These are phyloP conservation scores for Drosophila stalkeri DNA, from an alignment of 2,888 invertebrate genomes.

Conservation along the genomic window DNA sequence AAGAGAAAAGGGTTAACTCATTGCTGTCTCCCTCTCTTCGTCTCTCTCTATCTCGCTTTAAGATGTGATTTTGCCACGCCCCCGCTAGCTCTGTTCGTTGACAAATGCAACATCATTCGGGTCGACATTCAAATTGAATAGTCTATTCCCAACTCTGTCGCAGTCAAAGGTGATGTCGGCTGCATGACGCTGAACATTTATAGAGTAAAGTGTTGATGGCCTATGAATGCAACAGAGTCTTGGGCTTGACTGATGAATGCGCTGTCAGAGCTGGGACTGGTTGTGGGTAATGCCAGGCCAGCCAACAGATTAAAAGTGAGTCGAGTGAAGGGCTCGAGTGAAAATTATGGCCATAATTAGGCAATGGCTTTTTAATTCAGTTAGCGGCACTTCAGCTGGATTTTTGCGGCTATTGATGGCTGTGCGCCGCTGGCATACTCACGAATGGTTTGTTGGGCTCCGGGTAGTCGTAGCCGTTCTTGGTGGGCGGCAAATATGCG, in stretches of 20 bases:
- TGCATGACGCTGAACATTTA: constrained; percentile 43
- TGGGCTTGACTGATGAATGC: constrained; percentile 45
- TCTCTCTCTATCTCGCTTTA: not conserved
- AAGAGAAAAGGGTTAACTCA: constrained; percentile 32
- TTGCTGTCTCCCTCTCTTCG: not conserved
- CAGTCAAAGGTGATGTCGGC: constrained; percentile 40
- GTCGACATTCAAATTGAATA: constrained; percentile 55
- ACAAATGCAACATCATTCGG: constrained; percentile 63
- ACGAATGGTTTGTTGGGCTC: constrained; percentile 86
- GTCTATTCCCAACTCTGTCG: constrained; percentile 4
- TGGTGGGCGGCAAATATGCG: constrained; percentile 90
- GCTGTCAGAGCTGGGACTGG: constrained; percentile 7
- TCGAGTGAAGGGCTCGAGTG: constrained; percentile 47
- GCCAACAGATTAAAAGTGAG: constrained; percentile 33
- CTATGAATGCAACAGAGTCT: constrained; percentile 29
- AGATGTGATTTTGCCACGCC: constrained; percentile 32
- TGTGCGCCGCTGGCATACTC: constrained; percentile 58
- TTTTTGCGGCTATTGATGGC: constrained; percentile 14
- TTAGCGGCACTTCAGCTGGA: constrained; percentile 34
- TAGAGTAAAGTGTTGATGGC: constrained; percentile 33
- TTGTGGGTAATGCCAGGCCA: constrained; percentile 19
- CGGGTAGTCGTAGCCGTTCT: constrained; percentile 91
- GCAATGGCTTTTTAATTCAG: constrained; percentile 63
- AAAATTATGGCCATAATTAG: constrained; percentile 68
- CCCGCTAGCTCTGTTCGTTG: constrained; percentile 41